A percentile compares a stretch with the other conserved stretches of the same genome.
Conservation (phyloP, 2,888 invertebrate genomes). For the Eurytoma californica region DNA sequence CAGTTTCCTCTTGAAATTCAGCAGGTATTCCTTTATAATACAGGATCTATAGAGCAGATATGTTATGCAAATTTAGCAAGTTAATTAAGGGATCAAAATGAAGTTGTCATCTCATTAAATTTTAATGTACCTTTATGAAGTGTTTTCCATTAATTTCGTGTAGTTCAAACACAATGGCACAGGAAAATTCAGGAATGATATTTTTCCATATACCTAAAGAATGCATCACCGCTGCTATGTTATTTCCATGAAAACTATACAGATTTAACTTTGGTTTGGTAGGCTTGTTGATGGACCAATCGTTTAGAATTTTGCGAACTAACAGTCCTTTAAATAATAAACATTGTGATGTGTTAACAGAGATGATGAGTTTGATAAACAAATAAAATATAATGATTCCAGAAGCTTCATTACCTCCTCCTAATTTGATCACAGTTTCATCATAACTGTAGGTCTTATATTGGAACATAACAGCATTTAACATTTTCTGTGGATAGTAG, state of each 20-base stretch:
- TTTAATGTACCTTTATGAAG: conserved; percentile 24
- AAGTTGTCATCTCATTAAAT: neutral
- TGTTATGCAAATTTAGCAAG: neutral
- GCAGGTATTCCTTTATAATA: conserved; percentile 21
- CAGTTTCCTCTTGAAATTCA: neutral
- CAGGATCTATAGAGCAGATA: neutral
- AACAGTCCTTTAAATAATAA: conserved; percentile 11
- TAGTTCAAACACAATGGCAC: conserved; percentile 34
- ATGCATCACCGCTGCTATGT: conserved; percentile 19
- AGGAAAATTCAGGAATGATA: conserved; percentile 26
- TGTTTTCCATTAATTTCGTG: conserved; percentile 5
- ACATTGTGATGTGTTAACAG: neutral
- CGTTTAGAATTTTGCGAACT: conserved; percentile 5
- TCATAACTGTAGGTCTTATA: conserved; percentile 16
- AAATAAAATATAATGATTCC: neutral
- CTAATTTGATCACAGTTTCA: conserved; percentile 7
- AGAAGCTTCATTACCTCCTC: conserved; percentile 24
- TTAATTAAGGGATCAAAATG: neutral
- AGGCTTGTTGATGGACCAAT: neutral
- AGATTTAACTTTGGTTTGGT: conserved; percentile 11
- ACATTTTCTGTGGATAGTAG: conserved; percentile 25
- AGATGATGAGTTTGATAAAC: too few relatives aligned
- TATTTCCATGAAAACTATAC: conserved; percentile 21
- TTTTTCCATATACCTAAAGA: conserved; percentile 16
- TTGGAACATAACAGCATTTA: neutral